phyloP scores from a whole-genome alignment of 2,888 invertebrate genomes.

The Teleiodes luculella region DNA sequence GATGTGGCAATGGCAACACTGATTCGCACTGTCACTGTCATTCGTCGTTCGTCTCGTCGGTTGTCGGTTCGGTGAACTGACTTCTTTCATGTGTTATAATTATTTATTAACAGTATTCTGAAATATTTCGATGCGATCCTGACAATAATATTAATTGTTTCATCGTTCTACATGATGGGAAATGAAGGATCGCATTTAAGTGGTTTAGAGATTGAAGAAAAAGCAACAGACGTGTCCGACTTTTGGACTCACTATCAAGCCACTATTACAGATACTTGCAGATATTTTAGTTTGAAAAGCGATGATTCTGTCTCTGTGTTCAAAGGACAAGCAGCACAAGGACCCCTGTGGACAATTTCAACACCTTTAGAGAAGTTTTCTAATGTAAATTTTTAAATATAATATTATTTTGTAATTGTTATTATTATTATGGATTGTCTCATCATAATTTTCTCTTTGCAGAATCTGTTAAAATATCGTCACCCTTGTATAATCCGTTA shows the following conservation, averaged over 20 bases:
- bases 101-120: too few species aligned
- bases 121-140: not conserved
- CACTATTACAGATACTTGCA: constrained; percentile 76
- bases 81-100: too few species aligned
- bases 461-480: constrained; percentile 91
- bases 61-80: too few species aligned
- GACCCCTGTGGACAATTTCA: constrained; percentile 80
- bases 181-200: constrained; percentile 85
- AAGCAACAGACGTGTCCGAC: constrained; percentile 86
- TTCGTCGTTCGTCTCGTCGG: too few species aligned
- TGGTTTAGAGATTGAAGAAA: constrained; percentile 86
- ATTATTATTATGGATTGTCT: not conserved
- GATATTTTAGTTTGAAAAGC: constrained; percentile 72
- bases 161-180: constrained; percentile 83
- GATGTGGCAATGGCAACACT: too few species aligned
- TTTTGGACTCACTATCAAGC: constrained; percentile 87
- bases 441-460: constrained; percentile 33
- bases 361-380: constrained; percentile 87
- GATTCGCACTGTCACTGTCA: too few species aligned
- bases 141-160: not conserved
- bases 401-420: not conserved
- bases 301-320: constrained; percentile 85
- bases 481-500: constrained; percentile 93
- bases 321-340: constrained; percentile 84
- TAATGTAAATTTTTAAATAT: constrained; percentile 75